phyloP scores from a whole-genome alignment of 1,140 invertebrate genomes.

The Belonocnema kinseyi region DNA sequence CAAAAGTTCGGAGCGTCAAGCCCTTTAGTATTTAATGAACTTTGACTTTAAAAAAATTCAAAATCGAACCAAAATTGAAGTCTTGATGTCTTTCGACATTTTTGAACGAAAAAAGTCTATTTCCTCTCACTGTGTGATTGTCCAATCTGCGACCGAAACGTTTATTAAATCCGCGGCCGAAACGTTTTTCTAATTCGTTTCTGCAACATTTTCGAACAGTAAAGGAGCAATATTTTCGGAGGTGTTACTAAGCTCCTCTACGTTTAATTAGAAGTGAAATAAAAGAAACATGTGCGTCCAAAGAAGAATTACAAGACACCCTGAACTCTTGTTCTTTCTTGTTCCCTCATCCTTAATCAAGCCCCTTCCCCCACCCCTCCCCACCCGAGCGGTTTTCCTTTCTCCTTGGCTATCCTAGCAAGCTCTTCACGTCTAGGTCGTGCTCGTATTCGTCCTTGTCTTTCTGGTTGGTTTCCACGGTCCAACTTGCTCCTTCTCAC shows the following conservation, averaged over 20 bases:
- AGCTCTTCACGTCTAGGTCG: background rate
- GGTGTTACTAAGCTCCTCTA: constrained; percentile 50
- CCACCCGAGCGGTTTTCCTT: background rate
- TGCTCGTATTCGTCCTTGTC: constrained; percentile 29
- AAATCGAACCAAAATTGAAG: too few relatives aligned
- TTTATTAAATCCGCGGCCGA: too few relatives aligned
- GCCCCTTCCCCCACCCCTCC: background rate
- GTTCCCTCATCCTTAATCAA: constrained; percentile 1
- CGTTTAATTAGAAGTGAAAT: constrained; percentile 64
- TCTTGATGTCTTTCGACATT: too few relatives aligned
- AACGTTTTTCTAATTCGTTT: too few relatives aligned
- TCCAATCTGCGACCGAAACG: too few relatives aligned
- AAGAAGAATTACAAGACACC: constrained; percentile 23
- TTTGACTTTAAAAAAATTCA: too few relatives aligned
- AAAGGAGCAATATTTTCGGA: constrained; percentile 42
- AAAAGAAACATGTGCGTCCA: constrained; percentile 38
- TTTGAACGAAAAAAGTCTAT: too few relatives aligned
- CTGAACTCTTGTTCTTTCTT: constrained; percentile 30
- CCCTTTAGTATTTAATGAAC: too few relatives aligned
- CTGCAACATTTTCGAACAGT: too few relatives aligned
- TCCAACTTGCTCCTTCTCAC: constrained; percentile 43
- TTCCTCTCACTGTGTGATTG: too few relatives aligned
- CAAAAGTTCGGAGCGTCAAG: too few relatives aligned
- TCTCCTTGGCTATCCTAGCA: constrained; percentile 13
- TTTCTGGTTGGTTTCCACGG: constrained; percentile 30